Evolutionary conservation across 2,888 invertebrate genomes (phyloP).

Genomic region (Hydroisotoma schaefferi): DNA sequence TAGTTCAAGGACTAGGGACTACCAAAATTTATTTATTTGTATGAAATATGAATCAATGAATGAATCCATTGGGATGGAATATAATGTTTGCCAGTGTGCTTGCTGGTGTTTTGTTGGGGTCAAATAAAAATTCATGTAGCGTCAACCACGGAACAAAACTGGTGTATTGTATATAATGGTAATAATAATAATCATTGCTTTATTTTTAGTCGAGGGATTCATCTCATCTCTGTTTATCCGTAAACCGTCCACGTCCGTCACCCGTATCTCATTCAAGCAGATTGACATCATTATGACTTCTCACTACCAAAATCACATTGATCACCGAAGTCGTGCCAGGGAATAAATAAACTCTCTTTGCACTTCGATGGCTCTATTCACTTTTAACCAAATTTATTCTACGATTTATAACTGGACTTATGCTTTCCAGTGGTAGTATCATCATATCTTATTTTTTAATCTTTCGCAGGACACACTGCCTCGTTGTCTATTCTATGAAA

Average conservation of each 20-base stretch:
- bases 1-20: too few species aligned
- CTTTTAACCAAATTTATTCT: slow-evolving; percentile 14
- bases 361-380: slow-evolving; percentile 30
- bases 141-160: too few species aligned
- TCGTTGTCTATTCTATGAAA: too few species aligned
- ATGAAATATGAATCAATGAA: too few species aligned
- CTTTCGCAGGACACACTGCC: neutral
- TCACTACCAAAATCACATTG: slow-evolving; percentile 40
- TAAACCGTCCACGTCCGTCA: neutral
- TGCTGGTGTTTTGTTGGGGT: neutral
- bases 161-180: neutral
- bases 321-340: slow-evolving; percentile 38
- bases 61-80: too few species aligned
- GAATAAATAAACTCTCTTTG: slow-evolving; percentile 43
- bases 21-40: too few species aligned
- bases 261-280: slow-evolving; percentile 33
- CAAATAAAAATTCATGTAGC: neutral
- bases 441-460: slow-evolving; percentile 2
- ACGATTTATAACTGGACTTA: slow-evolving; percentile 19
- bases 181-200: neutral
- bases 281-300: slow-evolving; percentile 47
- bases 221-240: slow-evolving; percentile 5
- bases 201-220: slow-evolving; percentile 2
- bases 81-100: too few species aligned
- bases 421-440: slow-evolving; percentile 13